Percentiles rank a stretch among this genome's conserved stretches.
These are phyloP conservation scores for Propithecus perrieri DNA, from an alignment of 2,797 vertebrate species.

Conservation along the genomic window DNA sequence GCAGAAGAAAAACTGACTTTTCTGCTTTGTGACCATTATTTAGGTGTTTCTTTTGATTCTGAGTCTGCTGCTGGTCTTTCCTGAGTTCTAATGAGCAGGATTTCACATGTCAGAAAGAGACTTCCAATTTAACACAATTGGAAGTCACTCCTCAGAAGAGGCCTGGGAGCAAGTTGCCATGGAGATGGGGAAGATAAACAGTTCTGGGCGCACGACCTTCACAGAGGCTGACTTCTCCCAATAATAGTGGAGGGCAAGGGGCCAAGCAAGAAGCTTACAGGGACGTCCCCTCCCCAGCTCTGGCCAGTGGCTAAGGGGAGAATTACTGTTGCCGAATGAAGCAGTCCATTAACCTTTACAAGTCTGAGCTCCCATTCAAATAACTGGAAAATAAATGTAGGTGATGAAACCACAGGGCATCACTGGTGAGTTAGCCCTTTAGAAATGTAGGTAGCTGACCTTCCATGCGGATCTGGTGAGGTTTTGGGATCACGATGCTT, in stretches of 20 bases:
- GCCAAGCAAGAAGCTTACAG: slow-evolving; percentile 65
- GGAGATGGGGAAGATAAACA: slow-evolving; percentile 82
- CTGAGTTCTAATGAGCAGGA: slow-evolving; percentile 54
- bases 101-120: slow-evolving; percentile 80
- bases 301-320: slow-evolving; percentile 70
- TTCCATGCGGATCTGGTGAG: not conserved
- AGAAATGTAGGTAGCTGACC: slow-evolving; percentile 68
- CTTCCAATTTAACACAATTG: slow-evolving; percentile 75
- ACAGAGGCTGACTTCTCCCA: slow-evolving; percentile 78
- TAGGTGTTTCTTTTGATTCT: not conserved
- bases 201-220: slow-evolving; percentile 63
- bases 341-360: slow-evolving; percentile 85
- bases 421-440: slow-evolving; percentile 73
- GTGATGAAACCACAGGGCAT: slow-evolving; percentile 74
- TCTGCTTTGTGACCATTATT: not conserved
- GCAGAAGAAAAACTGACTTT: not conserved
- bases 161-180: slow-evolving; percentile 82
- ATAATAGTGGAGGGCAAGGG: slow-evolving; percentile 74
- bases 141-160: slow-evolving; percentile 78
- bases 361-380: slow-evolving; percentile 80
- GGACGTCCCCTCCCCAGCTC: not conserved
- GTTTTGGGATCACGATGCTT: not conserved
- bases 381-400: slow-evolving; percentile 81
- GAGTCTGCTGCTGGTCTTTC: slow-evolving; percentile 49
- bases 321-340: slow-evolving; percentile 79